Base-by-base conservation (phyloP, 1,140 invertebrate species). In the Vollenhovia emeryi region DNA sequence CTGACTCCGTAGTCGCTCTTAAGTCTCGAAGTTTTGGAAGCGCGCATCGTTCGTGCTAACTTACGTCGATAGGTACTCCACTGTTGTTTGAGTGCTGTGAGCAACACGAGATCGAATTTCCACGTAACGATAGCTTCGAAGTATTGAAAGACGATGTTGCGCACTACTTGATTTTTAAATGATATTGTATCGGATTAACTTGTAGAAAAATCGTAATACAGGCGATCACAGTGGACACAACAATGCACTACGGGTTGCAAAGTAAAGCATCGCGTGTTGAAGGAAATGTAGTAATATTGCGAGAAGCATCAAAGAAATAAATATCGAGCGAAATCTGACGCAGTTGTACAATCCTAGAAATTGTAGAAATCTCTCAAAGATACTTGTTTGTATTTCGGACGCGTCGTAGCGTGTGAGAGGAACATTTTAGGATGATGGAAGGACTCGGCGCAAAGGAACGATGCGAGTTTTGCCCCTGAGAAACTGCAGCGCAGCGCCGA, bases 391-490 rank as follows among this genome's bases (percentile, higher is more conserved):
- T 57, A 55, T 71, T 6, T 52, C 40, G 57, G 62, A 59, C 36
- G 71, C 57, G 68, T 73, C n/a, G 71, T 57, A 50, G 43, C 86
- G 64, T 21, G 64, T 27, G 85, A 83, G 60, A 86, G 76, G 50
- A 78, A 88, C 84, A 52, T 83, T 85, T 89, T 86, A 88, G 79
- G 57, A 88, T 76, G 84, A 86, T 69, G 64, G 76, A 78, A n/a
- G 66, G 55, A 59, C 60, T 43, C 55, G 3, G 24, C 6, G 66
- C 60, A 62, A 93, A 92, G 91, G 91, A 93, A 93, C 24, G 86
- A 92, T 91, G 91, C 89, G 85, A 91, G 89, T 76, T 85, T 18
- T 84, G 84, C 86, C 84, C 68, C 57, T 33, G 83, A 88, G 89
- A 86, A 90, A 82, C 73, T 85, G 48, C 71, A 40, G 73, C 60